phyloP scores from a whole-genome alignment of 2,113 vertebrate genomes.

The Caracal caracal region DNA sequence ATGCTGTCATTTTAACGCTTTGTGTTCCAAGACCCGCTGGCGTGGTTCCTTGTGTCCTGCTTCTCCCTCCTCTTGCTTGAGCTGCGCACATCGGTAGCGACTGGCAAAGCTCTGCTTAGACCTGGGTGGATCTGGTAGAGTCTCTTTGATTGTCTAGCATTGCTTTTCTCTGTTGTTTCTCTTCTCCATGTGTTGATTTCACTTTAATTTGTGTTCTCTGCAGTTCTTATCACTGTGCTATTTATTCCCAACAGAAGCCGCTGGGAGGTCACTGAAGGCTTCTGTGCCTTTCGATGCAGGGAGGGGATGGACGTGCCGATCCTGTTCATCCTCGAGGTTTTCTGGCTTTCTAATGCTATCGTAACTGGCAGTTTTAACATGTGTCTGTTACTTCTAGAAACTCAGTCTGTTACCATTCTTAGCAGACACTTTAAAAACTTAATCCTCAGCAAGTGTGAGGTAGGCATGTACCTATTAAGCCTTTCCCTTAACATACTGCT shows the following conservation, averaged over 20 bases:
- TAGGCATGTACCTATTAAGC: background rate
- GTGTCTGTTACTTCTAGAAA: background rate
- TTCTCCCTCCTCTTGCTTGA: background rate
- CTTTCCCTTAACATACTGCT: background rate
- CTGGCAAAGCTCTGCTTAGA: background rate
- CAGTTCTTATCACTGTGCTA: background rate
- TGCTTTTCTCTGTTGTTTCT: constrained; percentile 39
- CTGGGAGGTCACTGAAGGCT: background rate
- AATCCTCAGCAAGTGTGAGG: background rate
- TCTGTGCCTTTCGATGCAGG: background rate
- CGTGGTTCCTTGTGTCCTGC: background rate
- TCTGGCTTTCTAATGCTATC: background rate
- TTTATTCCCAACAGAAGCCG: background rate
- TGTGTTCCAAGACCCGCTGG: background rate
- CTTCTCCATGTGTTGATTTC: constrained; percentile 14
- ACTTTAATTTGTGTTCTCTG: constrained; percentile 31
- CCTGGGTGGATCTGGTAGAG: background rate
- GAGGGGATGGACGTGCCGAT: background rate
- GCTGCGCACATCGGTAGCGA: background rate
- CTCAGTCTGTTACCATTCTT: background rate
- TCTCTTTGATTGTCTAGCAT: background rate
- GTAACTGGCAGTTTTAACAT: background rate
- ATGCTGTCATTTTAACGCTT: constrained; percentile 13
- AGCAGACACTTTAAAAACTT: background rate
- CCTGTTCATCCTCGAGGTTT: background rate